Percentiles rank a stretch among this genome's conserved stretches.
Evolutionary conservation across 92 coral and sea anemone genomes (phyloP).

Genomic region (Actinostola sp.): DNA sequence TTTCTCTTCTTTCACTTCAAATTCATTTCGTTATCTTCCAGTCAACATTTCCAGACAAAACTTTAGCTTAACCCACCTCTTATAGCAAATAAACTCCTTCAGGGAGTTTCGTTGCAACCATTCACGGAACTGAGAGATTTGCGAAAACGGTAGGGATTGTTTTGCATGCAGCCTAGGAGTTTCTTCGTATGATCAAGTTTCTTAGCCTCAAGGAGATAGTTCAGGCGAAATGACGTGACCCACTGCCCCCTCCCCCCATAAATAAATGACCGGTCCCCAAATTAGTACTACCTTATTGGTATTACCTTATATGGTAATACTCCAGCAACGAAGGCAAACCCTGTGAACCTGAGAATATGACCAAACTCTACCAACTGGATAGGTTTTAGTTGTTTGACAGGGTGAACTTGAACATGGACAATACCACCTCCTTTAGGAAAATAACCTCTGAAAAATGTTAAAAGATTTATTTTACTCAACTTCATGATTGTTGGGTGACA

Average conservation of each 20-base stretch:
- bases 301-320: conserved; percentile 84
- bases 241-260: no score
- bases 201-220: no score
- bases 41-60: no score
- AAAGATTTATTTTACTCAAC: background rate
- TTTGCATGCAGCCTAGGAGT: background rate
- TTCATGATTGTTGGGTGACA: background rate
- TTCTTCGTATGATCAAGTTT: background rate
- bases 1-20: no score
- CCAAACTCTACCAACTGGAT: conserved; percentile 81
- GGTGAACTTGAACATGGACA: conserved; percentile 69
- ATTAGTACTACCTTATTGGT: background rate
- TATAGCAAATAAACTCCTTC: no score
- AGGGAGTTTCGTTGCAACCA: no score
- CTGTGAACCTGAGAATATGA: conserved; percentile 69
- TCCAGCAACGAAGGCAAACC: conserved; percentile 93
- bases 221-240: no score
- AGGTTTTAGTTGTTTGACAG: conserved; percentile 73
- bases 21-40: no score
- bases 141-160: no score
- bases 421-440: conserved; percentile 98
- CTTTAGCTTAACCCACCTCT: no score
- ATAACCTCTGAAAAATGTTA: conserved; percentile 68
- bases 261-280: no score
- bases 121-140: no score